Evolutionary conservation across 2,113 vertebrate genomes (phyloP).

Genomic region (Ageneiosus marmoratus): DNA sequence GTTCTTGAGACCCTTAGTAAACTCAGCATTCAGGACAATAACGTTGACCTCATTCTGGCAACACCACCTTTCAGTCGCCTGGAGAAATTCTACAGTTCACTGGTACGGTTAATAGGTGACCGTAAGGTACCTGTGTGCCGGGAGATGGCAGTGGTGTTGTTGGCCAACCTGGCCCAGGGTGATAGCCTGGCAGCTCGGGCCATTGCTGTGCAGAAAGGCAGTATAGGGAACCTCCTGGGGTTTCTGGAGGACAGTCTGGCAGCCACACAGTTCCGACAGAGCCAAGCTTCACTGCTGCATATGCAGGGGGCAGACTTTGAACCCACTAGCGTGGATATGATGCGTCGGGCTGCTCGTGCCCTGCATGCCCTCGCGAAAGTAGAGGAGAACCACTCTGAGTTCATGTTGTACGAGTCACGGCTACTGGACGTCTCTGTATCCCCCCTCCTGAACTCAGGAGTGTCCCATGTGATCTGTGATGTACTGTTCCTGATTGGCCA

Average conservation of each 20-base stretch:
- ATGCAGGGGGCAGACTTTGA: constrained; percentile 91
- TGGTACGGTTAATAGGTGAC: constrained; percentile 96
- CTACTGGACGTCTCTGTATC: constrained; percentile 98
- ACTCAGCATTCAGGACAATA: constrained; percentile 99
- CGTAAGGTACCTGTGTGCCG: constrained; percentile 96
- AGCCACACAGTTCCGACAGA: constrained; percentile 96
- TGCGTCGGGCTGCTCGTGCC: constrained; percentile 94
- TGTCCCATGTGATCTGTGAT: constrained; percentile 98
- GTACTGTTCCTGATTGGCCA: constrained; percentile 99
- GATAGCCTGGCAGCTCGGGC: constrained; percentile 91
- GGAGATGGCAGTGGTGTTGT: constrained; percentile 97
- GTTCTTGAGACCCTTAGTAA: constrained; percentile 99
- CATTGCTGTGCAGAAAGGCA: constrained; percentile 94
- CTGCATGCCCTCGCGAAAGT: constrained; percentile 95
- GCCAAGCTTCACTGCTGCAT: constrained; percentile 88
- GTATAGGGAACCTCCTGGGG: constrained; percentile 94
- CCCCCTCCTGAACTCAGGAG: constrained; percentile 96
- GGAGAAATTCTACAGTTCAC: constrained; percentile 94
- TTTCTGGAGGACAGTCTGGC: constrained; percentile 98
- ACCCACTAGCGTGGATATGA: constrained; percentile 99
- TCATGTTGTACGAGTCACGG: constrained; percentile 95
- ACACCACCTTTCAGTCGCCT: constrained; percentile 95
- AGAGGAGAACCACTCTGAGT: constrained; percentile 98
- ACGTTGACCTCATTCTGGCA: constrained; percentile 97
- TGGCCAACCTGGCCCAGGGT: constrained; percentile 96